phyloP scores from a whole-genome alignment of 2,888 invertebrate species.

The Tetranychus piercei region DNA sequence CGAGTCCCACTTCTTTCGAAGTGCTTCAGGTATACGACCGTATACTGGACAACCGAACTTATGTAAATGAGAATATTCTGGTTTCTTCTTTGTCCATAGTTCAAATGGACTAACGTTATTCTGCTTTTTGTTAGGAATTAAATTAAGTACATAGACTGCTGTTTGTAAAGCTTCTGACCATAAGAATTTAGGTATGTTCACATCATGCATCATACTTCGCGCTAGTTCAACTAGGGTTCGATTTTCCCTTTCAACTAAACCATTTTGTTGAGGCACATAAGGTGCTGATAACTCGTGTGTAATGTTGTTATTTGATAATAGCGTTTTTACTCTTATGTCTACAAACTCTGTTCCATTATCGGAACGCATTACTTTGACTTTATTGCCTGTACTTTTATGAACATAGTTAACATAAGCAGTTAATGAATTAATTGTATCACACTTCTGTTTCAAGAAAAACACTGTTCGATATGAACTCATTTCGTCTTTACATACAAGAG shows the following conservation, averaged over 20 bases:
- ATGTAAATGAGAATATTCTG: too few relatives aligned
- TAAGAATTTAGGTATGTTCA: neutral
- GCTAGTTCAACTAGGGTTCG: neutral
- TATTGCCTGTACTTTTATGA: neutral
- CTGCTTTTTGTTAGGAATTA: neutral
- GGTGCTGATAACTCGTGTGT: neutral
- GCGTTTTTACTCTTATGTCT: conserved; percentile 15
- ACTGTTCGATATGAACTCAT: neutral
- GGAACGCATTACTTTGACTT: neutral
- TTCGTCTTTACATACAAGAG: neutral
- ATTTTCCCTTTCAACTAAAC: conserved; percentile 8
- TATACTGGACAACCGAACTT: too few relatives aligned
- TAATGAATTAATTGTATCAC: too few relatives aligned
- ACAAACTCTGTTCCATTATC: conserved; percentile 17
- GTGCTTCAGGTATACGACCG: neutral
- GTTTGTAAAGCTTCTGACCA: conserved; percentile 10
- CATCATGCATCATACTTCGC: neutral
- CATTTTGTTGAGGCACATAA: conserved; percentile 13
- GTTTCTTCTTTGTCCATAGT: too few relatives aligned
- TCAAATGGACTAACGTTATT: neutral
- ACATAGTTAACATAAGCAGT: too few relatives aligned
- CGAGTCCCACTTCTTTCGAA: neutral
- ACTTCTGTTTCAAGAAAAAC: too few relatives aligned
- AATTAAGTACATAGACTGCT: conserved; percentile 8
- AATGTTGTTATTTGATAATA: neutral